Evolutionary conservation across 1,140 invertebrate species (phyloP), one percentile per base, ranked within the genome.

Genomic region (Belonocnema kinseyi): DNA sequence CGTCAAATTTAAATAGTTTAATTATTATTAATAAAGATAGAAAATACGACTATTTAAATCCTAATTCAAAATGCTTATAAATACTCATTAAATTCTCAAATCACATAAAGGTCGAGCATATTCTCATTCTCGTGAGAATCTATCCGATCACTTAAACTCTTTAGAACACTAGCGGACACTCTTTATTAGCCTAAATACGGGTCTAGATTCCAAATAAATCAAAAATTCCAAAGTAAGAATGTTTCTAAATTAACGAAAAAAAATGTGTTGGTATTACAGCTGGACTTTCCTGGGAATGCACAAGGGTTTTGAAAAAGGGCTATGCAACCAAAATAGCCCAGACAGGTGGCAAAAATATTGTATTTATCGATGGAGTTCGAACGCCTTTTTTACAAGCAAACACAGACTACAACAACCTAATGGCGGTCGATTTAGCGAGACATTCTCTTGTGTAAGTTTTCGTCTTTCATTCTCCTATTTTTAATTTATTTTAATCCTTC

Each of bases 331-430:
- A 85, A 76, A 80, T 72, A 19, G 71, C 80, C 14, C 52, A 92
- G 11, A 40, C 81, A 54, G 75, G 58, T 51, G 94, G 93, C 53
- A 95, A 97, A 87, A 97, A 99, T 93, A 96, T 99, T 80, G 98
- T 99, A 2, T 93, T 99, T 46, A 96, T 99, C 3, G 98, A 99
- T 92, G 98, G 97, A 77, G 97, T 99, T 14, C 93, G 99, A 66
- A 99, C 98, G 10, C 99, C 99, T 10, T 99, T 99, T 92, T 92
- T 99, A 2, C 87, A 95, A n/a, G 98, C 98, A 58, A 97, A 97
- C 46, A 99, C 98, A 11, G 93, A 96, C 77, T 99, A 99, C 89
- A 95, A 96, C 56, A 96, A 97, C 88, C 90, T 99, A 78, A 98
- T 99, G 96, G 96, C 98, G 4, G 96, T 99, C 91, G 98, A 99